Evolutionary conservation across 2,888 invertebrate genomes (phyloP), one percentile per base, ranked within the genome.

Genomic region (Aricia artaxerxes): DNA sequence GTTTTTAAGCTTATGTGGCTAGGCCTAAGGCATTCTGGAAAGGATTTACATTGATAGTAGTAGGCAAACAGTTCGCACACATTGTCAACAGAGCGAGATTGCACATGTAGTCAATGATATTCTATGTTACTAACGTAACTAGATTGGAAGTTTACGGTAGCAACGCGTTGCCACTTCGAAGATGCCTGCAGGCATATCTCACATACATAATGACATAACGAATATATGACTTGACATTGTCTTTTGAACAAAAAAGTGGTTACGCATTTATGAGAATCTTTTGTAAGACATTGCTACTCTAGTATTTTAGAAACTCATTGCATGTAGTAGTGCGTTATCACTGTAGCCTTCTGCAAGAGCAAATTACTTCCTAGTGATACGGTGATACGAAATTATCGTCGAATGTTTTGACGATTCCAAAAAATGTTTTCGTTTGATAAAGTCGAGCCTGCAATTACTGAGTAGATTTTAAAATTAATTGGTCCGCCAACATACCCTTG

Each of bases 301-400:
- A n/a, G n/a, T n/a, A n/a, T n/a, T n/a, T n/a, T n/a, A n/a, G n/a
- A n/a, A n/a, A n/a, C n/a, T n/a, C n/a, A n/a, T n/a, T n/a, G n/a
- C 35, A 16, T 82, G 78, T 80, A 81, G 44, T 80, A 82, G 80
- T 86, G 85, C 85, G 89, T 92, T 93, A 94, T 92, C 92, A 88
- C 86, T 83, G 84, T 89, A 90, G 91, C 93, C 93, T 94, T 94
- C 93, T 90, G 85, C 85, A 85, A 87, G 90, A 89, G 89, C 88
- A 91, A 92, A 93, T 93, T 90, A 90, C 92, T 94, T 94, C 93
- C 94, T 92, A 85, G 86, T 91, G 87, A 88, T 91, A 88, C 89
- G 89, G 86, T 83, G 85, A 87, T 87, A 82, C 82, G 83, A 86
- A 86, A 83, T 82, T 80, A 80, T 78, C 78, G 49, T 77, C 80